These are phyloP conservation scores for Scaptodrosophila lebanonensis DNA, from an alignment of 1,140 invertebrate species.

Conservation along the genomic window DNA sequence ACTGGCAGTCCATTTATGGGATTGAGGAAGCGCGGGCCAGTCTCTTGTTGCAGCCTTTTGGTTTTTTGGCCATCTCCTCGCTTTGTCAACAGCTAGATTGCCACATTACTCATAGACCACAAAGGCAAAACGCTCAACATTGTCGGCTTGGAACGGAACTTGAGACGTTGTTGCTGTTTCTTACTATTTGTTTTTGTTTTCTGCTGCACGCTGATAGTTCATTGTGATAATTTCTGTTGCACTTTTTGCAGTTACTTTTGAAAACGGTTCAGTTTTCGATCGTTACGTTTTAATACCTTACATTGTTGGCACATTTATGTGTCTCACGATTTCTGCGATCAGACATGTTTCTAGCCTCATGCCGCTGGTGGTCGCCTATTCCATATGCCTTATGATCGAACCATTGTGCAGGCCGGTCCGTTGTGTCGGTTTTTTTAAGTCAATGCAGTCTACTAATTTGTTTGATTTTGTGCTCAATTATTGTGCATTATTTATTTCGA, in stretches of 20 bases:
- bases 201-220: slow-evolving; percentile 19
- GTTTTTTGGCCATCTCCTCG: slow-evolving; percentile 18
- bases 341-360: slow-evolving; percentile 58
- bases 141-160: slow-evolving; percentile 35
- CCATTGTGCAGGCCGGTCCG: no score
- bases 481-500: slow-evolving; percentile 13
- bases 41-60: slow-evolving; percentile 24
- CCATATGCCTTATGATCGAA: no score
- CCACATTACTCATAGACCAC: no score
- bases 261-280: slow-evolving; percentile 15
- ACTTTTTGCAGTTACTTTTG: slow-evolving; percentile 24
- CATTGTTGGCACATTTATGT: slow-evolving; percentile 28
- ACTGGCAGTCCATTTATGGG: slow-evolving; percentile 38
- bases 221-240: slow-evolving; percentile 32
- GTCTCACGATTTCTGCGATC: slow-evolving; percentile 55
- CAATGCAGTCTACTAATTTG: slow-evolving; percentile 58
- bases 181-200: background rate
- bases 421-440: no score
- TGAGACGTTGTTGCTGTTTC: slow-evolving; percentile 7
- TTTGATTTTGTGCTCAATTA: slow-evolving; percentile 48
- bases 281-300: slow-evolving; percentile 9
- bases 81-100: slow-evolving; percentile 28
- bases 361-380: no score
- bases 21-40: slow-evolving; percentile 59
- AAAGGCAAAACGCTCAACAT: no score